Percentiles rank a stretch among this genome's conserved stretches.
Evolutionary conservation across 2,113 vertebrate genomes (phyloP).

Genomic region (Laticauda laticaudata): DNA sequence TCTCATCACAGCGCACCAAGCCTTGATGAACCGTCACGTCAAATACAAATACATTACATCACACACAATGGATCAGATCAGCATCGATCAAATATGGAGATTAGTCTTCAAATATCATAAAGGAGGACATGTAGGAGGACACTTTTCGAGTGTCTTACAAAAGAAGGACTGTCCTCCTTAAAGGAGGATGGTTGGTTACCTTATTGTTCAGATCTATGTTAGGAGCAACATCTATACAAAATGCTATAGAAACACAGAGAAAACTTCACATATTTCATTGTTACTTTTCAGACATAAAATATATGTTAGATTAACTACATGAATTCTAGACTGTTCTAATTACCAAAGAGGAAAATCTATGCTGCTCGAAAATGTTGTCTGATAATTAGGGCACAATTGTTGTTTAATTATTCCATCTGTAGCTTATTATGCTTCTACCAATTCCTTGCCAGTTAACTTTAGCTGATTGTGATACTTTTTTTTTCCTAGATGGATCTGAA

Average conservation of each 20-base stretch:
- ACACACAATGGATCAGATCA: too few relatives aligned
- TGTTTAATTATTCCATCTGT: constrained; percentile 34
- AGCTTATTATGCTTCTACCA: constrained; percentile 10
- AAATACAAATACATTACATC: too few relatives aligned
- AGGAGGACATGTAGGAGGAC: too few relatives aligned
- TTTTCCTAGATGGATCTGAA: constrained; percentile 5
- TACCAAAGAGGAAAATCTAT: constrained; percentile 2
- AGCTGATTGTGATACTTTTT: constrained; percentile 2
- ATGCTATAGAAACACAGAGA: not conserved
- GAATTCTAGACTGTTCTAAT: not conserved
- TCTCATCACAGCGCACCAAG: too few relatives aligned
- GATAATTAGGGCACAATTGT: constrained; percentile 22
- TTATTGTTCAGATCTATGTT: not conserved
- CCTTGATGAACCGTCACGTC: too few relatives aligned
- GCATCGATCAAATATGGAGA: too few relatives aligned
- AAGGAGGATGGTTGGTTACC: too few relatives aligned
- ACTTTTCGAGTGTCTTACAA: too few relatives aligned
- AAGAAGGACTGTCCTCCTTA: too few relatives aligned
- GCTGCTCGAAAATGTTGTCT: not conserved
- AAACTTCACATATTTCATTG: not conserved
- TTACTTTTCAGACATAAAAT: not conserved
- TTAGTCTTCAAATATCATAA: too few relatives aligned
- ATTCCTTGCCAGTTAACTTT: constrained; percentile 2
- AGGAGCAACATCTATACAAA: not conserved
- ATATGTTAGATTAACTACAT: not conserved